A percentile compares a stretch with the other conserved stretches of the same genome.
These are phyloP conservation scores for Corvus cornix DNA, from an alignment of 2,113 vertebrate species.

Conservation along the genomic window DNA sequence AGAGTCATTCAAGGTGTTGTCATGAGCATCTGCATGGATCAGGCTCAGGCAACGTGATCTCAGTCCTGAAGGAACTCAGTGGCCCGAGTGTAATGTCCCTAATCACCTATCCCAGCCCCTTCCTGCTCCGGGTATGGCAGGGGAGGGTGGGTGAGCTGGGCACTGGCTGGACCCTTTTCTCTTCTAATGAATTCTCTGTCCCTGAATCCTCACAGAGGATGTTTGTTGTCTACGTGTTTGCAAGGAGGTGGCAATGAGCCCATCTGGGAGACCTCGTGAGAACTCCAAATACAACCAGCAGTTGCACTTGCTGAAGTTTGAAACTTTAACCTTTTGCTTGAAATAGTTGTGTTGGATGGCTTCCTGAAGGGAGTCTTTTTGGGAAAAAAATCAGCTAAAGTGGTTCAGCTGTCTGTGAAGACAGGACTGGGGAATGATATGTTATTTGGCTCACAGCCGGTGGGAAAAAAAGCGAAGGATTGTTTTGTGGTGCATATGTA, in stretches of 20 bases:
- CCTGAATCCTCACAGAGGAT: neutral
- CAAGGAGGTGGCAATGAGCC: neutral
- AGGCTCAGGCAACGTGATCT: neutral
- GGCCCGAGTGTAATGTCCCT: neutral
- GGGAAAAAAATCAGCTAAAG: neutral
- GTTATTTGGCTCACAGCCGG: neutral
- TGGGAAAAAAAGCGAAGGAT: neutral
- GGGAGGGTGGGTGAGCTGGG: neutral
- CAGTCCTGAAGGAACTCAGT: neutral
- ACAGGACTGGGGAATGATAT: neutral
- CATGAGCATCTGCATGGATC: neutral
- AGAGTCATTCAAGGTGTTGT: accelerated
- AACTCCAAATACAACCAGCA: accelerated
- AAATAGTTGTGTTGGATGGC: neutral
- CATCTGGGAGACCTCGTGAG: neutral
- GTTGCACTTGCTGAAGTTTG: neutral
- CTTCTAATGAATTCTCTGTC: neutral
- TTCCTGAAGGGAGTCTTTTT: neutral
- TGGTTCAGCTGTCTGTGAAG: neutral
- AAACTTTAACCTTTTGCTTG: neutral
- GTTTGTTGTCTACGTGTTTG: neutral
- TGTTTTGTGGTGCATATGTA: neutral
- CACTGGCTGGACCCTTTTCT: neutral
- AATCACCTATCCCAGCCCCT: too few species aligned
- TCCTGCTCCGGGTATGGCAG: neutral